Conservation (phyloP, 2,797 vertebrate genomes). For the Coccyzus lansbergi region DNA sequence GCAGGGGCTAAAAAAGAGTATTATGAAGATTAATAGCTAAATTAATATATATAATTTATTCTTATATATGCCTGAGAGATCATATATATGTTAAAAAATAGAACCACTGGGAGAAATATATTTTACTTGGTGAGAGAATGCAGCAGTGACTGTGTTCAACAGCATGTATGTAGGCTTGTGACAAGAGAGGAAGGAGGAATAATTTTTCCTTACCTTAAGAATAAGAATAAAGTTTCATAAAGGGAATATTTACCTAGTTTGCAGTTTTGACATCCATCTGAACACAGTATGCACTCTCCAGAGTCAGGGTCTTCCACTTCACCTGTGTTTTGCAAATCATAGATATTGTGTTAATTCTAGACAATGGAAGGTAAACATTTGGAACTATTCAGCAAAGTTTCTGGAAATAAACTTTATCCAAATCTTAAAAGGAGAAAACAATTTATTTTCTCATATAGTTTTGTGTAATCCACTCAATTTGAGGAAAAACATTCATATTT, state of each 20-base stretch:
- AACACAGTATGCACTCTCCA: conserved; percentile 84
- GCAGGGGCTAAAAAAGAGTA: not conserved
- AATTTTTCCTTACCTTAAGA: not conserved
- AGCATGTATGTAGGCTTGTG: not conserved
- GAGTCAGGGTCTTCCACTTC: conserved; percentile 76
- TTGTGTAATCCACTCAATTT: not conserved
- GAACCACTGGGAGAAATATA: not conserved
- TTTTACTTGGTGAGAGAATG: not conserved
- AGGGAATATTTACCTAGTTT: conserved; percentile 79
- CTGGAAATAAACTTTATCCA: not conserved
- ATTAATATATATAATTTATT: not conserved
- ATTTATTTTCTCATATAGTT: not conserved
- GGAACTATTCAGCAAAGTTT: not conserved
- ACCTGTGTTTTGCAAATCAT: conserved; percentile 71
- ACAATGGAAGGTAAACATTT: not conserved
- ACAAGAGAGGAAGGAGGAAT: not conserved
- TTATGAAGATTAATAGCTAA: not conserved
- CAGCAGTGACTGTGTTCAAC: not conserved
- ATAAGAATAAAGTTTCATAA: not conserved
- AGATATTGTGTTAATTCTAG: not conserved
- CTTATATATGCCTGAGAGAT: not conserved
- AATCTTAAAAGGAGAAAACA: not conserved
- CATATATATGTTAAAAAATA: not conserved
- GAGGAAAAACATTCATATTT: not conserved
- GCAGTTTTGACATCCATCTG: conserved; percentile 87